Percentiles rank a stretch among this genome's conserved stretches.
Evolutionary conservation across 1,140 invertebrate species (phyloP).

Genomic region (Aphis craccivora): DNA sequence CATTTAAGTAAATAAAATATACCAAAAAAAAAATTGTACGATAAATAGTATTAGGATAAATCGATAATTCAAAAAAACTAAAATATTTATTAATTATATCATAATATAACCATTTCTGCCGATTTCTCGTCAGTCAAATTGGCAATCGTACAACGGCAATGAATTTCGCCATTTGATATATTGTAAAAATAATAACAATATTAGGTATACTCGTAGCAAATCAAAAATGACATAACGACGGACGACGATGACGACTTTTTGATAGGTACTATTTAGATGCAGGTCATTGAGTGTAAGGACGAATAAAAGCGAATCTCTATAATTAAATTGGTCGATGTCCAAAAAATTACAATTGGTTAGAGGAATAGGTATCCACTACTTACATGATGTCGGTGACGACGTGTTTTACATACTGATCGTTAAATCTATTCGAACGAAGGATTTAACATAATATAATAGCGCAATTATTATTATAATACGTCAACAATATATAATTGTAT

Average conservation of each 20-base stretch:
- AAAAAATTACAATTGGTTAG: slow-evolving; percentile 31
- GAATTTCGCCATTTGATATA: background rate
- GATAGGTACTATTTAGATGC: background rate
- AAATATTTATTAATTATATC: background rate
- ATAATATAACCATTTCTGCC: background rate
- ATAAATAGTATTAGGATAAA: background rate
- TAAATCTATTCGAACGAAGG: background rate
- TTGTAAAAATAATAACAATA: background rate
- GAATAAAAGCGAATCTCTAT: background rate
- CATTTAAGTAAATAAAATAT: no score
- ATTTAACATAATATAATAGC: slow-evolving; percentile 13
- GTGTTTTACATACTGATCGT: slow-evolving; percentile 12
- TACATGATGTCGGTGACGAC: background rate
- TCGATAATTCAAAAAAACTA: background rate
- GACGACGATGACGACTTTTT: background rate
- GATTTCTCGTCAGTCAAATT: slow-evolving; percentile 16
- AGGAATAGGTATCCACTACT: background rate
- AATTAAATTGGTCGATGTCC: background rate
- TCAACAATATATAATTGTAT: background rate
- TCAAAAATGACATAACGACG: background rate
- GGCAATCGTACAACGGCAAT: background rate
- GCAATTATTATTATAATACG: background rate
- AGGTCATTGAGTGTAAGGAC: background rate
- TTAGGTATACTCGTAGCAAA: background rate
- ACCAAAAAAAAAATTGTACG: no score